phyloP scores from a whole-genome alignment of 1,140 invertebrate genomes.

The Leptopilina boulardi region DNA sequence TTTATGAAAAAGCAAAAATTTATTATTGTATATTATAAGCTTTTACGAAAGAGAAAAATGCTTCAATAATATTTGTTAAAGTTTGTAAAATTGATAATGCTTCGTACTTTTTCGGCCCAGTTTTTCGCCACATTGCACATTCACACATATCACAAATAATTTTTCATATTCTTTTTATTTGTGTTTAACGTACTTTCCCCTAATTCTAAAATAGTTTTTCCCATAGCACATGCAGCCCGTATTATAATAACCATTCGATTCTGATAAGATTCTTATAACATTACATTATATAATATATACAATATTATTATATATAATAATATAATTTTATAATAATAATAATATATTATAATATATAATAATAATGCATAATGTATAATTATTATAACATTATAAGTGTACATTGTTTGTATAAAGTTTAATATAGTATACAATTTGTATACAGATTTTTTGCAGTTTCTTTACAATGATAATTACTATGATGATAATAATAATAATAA shows the following conservation, averaged over 20 bases:
- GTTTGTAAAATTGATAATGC: not conserved
- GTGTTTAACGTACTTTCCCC: slow-evolving; percentile 23
- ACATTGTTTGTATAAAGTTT: too few species aligned
- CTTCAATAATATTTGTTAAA: not conserved
- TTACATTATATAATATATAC: too few species aligned
- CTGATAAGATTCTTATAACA: not conserved
- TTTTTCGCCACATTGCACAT: too few species aligned
- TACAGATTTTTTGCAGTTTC: slow-evolving; percentile 6
- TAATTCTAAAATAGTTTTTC: slow-evolving; percentile 26
- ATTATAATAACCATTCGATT: slow-evolving; percentile 6
- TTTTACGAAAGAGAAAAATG: slow-evolving; percentile 34
- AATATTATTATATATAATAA: too few species aligned
- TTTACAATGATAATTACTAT: slow-evolving; percentile 19
- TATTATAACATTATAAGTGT: too few species aligned
- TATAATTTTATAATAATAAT: too few species aligned
- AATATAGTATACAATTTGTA: too few species aligned
- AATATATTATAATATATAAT: too few species aligned
- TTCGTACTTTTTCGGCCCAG: not conserved
- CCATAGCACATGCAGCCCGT: slow-evolving; percentile 13
- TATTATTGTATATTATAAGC: slow-evolving; percentile 52
- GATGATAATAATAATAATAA: not conserved
- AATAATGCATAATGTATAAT: too few species aligned
- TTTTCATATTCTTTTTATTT: not conserved
- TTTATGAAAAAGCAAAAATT: slow-evolving; percentile 46
- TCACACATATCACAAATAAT: not conserved